Conservation (phyloP, 2,888 invertebrate species). For the Pandemis heparana region DNA sequence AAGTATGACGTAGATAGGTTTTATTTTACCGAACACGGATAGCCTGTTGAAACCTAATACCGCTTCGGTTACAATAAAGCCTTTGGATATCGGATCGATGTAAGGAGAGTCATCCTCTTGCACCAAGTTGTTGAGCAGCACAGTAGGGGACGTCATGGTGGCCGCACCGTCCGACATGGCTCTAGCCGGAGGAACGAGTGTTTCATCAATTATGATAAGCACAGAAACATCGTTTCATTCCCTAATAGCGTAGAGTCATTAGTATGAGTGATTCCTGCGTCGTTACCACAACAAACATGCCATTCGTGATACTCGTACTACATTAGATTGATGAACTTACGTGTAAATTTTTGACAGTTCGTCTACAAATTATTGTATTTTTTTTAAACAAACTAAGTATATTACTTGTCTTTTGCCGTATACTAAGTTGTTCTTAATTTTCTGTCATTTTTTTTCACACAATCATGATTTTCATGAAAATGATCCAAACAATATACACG, state of each 20-base stretch:
- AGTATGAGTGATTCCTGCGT: constrained; percentile 37
- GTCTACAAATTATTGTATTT: constrained; percentile 24
- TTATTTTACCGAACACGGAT: constrained; percentile 51
- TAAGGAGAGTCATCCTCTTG: constrained; percentile 49
- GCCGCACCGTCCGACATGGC: neutral
- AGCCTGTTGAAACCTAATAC: constrained; percentile 57
- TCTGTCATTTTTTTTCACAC: constrained; percentile 20
- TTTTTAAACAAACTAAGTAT: neutral
- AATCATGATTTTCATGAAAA: constrained; percentile 52
- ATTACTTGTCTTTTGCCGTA: neutral
- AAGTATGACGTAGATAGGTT: constrained; percentile 46
- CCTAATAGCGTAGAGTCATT: constrained; percentile 39
- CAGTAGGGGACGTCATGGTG: constrained; percentile 53
- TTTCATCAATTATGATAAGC: constrained; percentile 32
- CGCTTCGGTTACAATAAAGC: constrained; percentile 54
- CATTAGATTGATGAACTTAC: constrained; percentile 54
- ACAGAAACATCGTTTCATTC: constrained; percentile 28
- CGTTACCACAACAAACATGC: constrained; percentile 39
- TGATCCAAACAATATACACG: constrained; percentile 48
- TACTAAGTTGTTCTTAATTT: neutral
- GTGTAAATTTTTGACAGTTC: constrained; percentile 1
- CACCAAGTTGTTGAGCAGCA: constrained; percentile 62
- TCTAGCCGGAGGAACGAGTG: constrained; percentile 12
- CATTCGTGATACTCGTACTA: constrained; percentile 39
- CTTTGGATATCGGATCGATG: constrained; percentile 60